Evolutionary conservation across 2,113 vertebrate genomes (phyloP).

Genomic region (Nasalis larvatus): DNA sequence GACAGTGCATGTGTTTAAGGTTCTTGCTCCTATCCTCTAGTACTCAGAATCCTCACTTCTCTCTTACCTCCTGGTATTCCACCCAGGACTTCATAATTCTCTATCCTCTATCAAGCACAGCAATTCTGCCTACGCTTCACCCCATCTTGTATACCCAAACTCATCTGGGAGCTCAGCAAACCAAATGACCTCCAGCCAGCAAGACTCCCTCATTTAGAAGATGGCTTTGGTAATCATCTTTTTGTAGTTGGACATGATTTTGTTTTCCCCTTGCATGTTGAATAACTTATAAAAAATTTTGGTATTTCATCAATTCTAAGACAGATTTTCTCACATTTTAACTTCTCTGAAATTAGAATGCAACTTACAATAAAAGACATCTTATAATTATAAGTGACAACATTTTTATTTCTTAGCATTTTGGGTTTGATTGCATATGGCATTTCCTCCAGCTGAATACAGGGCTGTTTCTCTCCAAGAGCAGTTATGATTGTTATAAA

Average conservation of each 20-base stretch:
- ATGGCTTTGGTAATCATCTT: neutral
- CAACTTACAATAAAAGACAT: neutral
- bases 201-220: neutral
- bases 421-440: conserved; percentile 37
- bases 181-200: neutral
- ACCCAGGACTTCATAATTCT: neutral
- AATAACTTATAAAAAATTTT: neutral
- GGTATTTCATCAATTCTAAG: neutral
- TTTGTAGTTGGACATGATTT: neutral
- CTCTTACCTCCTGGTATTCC: neutral
- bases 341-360: conserved; percentile 24
- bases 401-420: conserved; percentile 34
- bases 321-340: neutral
- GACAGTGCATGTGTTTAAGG: neutral
- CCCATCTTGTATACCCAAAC: too few species aligned
- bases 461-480: neutral
- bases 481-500: conserved; percentile 18
- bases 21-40: neutral
- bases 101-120: neutral
- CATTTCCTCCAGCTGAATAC: conserved; percentile 13
- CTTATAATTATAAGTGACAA: neutral
- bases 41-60: neutral
- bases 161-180: neutral
- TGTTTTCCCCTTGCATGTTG: neutral
- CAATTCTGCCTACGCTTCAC: neutral